Base-by-base conservation (phyloP, 1,140 invertebrate species). In the Bicyclus anynana region DNA sequence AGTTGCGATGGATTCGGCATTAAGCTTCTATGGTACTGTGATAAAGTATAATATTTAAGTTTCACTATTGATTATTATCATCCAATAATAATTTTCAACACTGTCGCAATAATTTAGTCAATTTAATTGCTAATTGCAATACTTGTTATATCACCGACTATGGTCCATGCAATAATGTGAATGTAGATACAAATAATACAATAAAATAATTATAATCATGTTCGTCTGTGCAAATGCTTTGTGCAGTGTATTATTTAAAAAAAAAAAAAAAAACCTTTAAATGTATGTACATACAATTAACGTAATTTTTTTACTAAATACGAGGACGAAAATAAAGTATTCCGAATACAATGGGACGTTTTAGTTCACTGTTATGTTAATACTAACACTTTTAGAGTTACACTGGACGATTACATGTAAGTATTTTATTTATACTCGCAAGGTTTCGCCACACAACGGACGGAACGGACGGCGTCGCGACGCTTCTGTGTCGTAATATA, bases 241-340 rank as follows among this genome's bases (percentile, higher is more conserved):
- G 72, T 58, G 72, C 77, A 76, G 73, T 70, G 67, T 72, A 69
- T 74, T 47, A 47, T 20, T 20, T 20, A 27, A 47, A 27, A 27
- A 44, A 16, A 38, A 38, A 38, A 35, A 12, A 35, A 35, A 65
- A 71, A 65, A 66, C 60, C n/a, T n/a, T 60, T 64, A 71, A 70
- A 69, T 75, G 65, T 76, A 75, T 83, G 80, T 84, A 80, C 72
- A 84, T 87, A 84, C 29, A 77, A 79, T 81, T 70, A 77, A 69
- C 83, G 84, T 84, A 84, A 81, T 82, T 87, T 86, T 74, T 86
- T 79, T 83, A 87, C 84, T 83, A 84, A 83, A 84, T 80, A 80
- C 71, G 33, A 51, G 35, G 66, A 69, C 70, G 7, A 77, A 79
- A 84, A 81, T 83, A 87, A 83, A 87, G 69, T 84, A 82, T 82